Base-by-base conservation (phyloP, 2,113 vertebrate species). In the Mesocricetus auratus region DNA sequence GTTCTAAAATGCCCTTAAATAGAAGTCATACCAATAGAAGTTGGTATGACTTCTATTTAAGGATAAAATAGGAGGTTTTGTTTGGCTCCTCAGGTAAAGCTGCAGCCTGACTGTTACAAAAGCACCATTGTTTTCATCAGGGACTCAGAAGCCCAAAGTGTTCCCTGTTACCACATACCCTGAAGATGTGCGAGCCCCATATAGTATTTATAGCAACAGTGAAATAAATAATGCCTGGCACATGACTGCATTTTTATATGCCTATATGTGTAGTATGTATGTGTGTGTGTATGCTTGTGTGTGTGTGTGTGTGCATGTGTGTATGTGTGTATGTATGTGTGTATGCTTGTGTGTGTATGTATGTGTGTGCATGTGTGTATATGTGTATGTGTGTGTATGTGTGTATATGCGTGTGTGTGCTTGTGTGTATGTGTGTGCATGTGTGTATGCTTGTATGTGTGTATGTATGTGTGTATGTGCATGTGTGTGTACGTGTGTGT, bases 31-130 rank as follows among this genome's bases (percentile, higher is more conserved):
- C n/a, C n/a, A n/a, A n/a, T n/a, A n/a, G n/a, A n/a, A n/a, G n/a
- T n/a, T n/a, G n/a, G n/a, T n/a, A n/a, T n/a, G n/a, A n/a, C n/a
- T n/a, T n/a, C n/a, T n/a, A n/a, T n/a, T n/a, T n/a, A n/a, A n/a
- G n/a, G n/a, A n/a, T 81, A 56, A 83, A 66, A 86, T 5, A 29
- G 26, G 47, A 56, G 73, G 89, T 47, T 64, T 89, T 92, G 24
- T 69, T 31, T 91, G 29, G 62, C 62, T 91, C 45, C 45, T 88
- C 47, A 56, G n/a, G 50, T 97, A 71, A 69, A 53, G 31, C 1
- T 42, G 6, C 33, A 29, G 24, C 16, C 26, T 4, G 21, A 22
- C 66, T 79, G 5, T 60, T 19, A 47, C 21, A 42, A 87, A 90
- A 85, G 77, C 81, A 82, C n/a, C 47, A 53, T 33, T 53, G 45